Conservation (phyloP, 2,113 vertebrate genomes). For the Sander lucioperca region DNA sequence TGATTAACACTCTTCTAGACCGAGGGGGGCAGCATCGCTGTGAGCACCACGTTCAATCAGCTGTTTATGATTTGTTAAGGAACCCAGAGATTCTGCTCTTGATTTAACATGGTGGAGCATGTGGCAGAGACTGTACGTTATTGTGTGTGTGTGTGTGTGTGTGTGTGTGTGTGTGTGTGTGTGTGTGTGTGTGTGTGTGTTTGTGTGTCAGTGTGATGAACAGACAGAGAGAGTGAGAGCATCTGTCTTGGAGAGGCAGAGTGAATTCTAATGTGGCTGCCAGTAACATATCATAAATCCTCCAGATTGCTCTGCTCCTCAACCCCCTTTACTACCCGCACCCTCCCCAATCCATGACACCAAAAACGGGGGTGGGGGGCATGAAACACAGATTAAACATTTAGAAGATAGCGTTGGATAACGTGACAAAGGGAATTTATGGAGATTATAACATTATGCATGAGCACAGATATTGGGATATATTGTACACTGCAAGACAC, state of each 20-base stretch:
- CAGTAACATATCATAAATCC: slow-evolving; percentile 74
- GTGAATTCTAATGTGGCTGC: slow-evolving; percentile 70
- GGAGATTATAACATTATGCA: slow-evolving; percentile 49
- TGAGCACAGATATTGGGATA: slow-evolving; percentile 26
- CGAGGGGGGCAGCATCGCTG: slow-evolving; percentile 23
- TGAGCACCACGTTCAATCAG: slow-evolving; percentile 49
- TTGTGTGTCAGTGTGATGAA: slow-evolving; percentile 58
- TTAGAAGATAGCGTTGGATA: slow-evolving; percentile 28
- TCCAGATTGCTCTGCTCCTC: slow-evolving; percentile 46
- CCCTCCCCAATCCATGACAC: slow-evolving; percentile 4
- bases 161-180: slow-evolving; percentile 32
- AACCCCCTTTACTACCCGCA: slow-evolving; percentile 24
- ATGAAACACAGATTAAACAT: slow-evolving; percentile 47
- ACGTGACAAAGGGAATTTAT: slow-evolving; percentile 43
- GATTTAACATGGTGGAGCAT: slow-evolving; percentile 48
- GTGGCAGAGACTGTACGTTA: slow-evolving; percentile 33
- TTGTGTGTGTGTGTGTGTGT: slow-evolving; percentile 36
- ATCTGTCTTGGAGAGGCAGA: slow-evolving; percentile 59
- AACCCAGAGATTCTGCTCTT: slow-evolving; percentile 44
- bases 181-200: slow-evolving; percentile 3
- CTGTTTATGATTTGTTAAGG: slow-evolving; percentile 64
- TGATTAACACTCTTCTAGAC: neutral
- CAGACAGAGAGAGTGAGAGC: slow-evolving; percentile 46
- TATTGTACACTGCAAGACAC: slow-evolving; percentile 16
- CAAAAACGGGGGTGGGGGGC: slow-evolving; percentile 27